Conservation (phyloP, 2,888 invertebrate genomes). For the Caenorhabditis drosophilae region DNA sequence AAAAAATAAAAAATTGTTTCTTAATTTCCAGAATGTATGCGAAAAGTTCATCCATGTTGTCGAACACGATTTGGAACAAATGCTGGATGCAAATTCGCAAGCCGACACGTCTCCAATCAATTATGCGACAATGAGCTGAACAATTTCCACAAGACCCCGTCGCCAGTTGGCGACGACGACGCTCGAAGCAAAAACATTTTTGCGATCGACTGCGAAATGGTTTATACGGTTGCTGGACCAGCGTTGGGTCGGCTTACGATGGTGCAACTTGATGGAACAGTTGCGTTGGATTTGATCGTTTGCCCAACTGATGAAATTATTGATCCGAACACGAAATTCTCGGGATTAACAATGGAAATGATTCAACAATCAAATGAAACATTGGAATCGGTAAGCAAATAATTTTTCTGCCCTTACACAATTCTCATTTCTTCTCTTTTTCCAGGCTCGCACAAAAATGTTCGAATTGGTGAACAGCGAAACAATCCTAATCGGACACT, state of each 20-base stretch:
- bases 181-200: slow-evolving; percentile 72
- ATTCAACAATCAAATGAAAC: slow-evolving; percentile 80
- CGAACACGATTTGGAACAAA: neutral
- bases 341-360: slow-evolving; percentile 88
- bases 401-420: neutral
- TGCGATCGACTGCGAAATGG: slow-evolving; percentile 88
- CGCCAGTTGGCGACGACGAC: slow-evolving; percentile 46
- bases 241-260: slow-evolving; percentile 61
- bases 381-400: slow-evolving; percentile 33
- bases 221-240: slow-evolving; percentile 61
- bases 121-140: slow-evolving; percentile 43
- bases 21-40: too few relatives aligned
- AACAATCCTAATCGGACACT: slow-evolving; percentile 93
- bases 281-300: slow-evolving; percentile 86
- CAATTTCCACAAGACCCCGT: slow-evolving; percentile 54
- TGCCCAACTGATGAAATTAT: slow-evolving; percentile 81
- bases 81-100: slow-evolving; percentile 77
- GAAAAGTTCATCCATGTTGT: neutral
- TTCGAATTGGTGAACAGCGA: slow-evolving; percentile 86
- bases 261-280: slow-evolving; percentile 72
- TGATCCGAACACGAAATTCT: slow-evolving; percentile 90
- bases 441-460: slow-evolving; percentile 79
- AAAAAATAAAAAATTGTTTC: too few relatives aligned
- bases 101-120: slow-evolving; percentile 66
- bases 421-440: slow-evolving; percentile 6